Base-by-base conservation (phyloP, 2,797 vertebrate genomes). In the Anableps anableps region DNA sequence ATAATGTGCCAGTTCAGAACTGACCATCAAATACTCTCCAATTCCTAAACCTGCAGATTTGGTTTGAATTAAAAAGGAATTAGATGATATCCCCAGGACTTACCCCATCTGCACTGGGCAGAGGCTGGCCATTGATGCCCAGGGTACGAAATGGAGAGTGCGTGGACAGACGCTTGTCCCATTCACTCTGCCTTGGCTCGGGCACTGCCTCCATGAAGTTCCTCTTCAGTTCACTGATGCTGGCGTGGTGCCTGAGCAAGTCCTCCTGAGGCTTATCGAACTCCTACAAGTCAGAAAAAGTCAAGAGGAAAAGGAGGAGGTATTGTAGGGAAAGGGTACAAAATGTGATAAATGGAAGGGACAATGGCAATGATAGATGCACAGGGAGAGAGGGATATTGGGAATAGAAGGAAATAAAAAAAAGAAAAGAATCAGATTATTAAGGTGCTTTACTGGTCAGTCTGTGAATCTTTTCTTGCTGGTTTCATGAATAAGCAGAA, bases 161-260 rank as follows among this genome's bases (percentile, higher is more conserved):
- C 29, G 97, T 95, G 70, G 98, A 99, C 85, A 99, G 95, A 26
- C 98, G 98, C 78, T 98, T 98, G 92, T 99, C 99, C 99, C 99
- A 99, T 89, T 99, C 99, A 4, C 96, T 99, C 77, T 96, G 97
- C 75, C 95, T 95, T 19, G 94, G 90, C 79, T 98, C 97, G 0
- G 97, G 97, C 64, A 97, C 92, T 0, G 97, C 94, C 82, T 98
- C 97, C 98, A 99, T 99, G 83, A 99, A 99, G 93, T 96, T 97
- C 90, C 97, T 97, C 94, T 99, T 99, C 90, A 99, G 88, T 87
- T 98, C 97, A 23, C 97, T 98, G 95, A 99, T 96, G 87, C 96
- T 99, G 93, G 97, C 98, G 0, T 99, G 97, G 84, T 99, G 99
- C 78, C 93, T 96, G 89, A 98, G 96, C 34, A 99, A 95, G 66